Base-by-base conservation (phyloP, 2,888 invertebrate genomes). In the Epinotia brunnichana region DNA sequence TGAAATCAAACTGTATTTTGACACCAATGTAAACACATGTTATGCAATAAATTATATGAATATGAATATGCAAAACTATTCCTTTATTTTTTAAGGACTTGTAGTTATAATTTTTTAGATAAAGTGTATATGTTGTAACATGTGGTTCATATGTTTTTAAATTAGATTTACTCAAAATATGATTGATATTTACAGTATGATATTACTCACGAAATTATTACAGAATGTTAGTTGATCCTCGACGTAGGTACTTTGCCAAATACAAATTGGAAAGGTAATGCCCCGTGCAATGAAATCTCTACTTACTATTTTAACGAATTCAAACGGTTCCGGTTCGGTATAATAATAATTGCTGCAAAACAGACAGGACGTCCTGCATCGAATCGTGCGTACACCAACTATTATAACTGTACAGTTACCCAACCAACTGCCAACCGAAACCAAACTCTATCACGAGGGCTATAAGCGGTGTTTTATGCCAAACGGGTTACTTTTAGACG, bases 311-410 rank as follows among this genome's bases (percentile, higher is more conserved):
- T 72, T 79, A 83, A 80, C 81, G 79, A 81, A 86, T 87, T 87
- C 83, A 87, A 87, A 90, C 83, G 82, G 89, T 91, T 91, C 87
- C 88, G 88, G 86, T 87, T 84, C 75, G 84, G 83, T 85, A 79
- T 90, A 89, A 90, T 90, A 91, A 92, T 92, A 91, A 91, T 90
- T 89, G 88, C 87, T 86, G 87, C 88, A 90, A 92, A 92, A 88
- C 88, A 89, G 88, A 88, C 90, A 92, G 92, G 92, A 92, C 87
- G 91, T 90, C 90, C 92, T 91, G 91, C 88, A 85, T 89, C 92
- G 90, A 91, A 92, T 91, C 81, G 80, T 77, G 81, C 80, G 78
- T 78, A 80, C 80, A 79, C 76, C 77, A 77, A 83, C 86, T 81
- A 87, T 74, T 75, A 76, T 78, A 77, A 29, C 74, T 77, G 76